Conservation (phyloP, 2,113 vertebrate species). For the Entomyzon cyanotis region DNA sequence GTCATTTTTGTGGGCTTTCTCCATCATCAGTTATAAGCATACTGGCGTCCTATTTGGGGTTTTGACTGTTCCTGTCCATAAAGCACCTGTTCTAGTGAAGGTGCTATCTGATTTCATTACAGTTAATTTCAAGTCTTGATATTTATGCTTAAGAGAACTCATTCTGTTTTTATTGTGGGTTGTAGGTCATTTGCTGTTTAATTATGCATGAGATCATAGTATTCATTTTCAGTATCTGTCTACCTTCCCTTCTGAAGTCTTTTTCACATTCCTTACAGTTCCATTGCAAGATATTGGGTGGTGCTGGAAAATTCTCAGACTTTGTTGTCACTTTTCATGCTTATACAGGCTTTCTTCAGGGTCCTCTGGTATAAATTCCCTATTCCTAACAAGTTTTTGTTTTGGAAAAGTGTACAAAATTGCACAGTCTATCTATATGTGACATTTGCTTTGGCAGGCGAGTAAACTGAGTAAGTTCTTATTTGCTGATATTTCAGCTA, state of each 20-base stretch:
- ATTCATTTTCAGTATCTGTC: not conserved
- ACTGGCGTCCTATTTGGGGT: not conserved
- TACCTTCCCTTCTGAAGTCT: not conserved
- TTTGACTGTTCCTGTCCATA: not conserved
- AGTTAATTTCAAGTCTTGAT: not conserved
- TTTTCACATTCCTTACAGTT: not conserved
- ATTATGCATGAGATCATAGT: not conserved
- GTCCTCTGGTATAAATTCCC: not conserved
- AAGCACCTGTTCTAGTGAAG: not conserved
- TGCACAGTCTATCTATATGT: fast-evolving
- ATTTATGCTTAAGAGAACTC: not conserved
- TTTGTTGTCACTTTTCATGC: not conserved
- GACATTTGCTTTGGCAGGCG: not conserved
- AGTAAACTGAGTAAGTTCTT: not conserved
- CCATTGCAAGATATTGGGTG: not conserved
- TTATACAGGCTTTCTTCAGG: not conserved
- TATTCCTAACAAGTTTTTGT: not conserved
- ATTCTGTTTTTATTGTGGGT: not conserved
- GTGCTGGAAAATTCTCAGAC: not conserved
- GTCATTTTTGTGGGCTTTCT: not conserved
- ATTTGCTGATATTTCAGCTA: not conserved
- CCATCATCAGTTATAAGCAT: not conserved
- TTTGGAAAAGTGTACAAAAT: not conserved
- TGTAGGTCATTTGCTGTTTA: not conserved
- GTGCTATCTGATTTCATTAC: not conserved